Percentiles rank a stretch among this genome's conserved stretches.
These are phyloP conservation scores for Diadumene lineata DNA, from an alignment of 92 coral and sea anemone genomes.

Conservation along the genomic window DNA sequence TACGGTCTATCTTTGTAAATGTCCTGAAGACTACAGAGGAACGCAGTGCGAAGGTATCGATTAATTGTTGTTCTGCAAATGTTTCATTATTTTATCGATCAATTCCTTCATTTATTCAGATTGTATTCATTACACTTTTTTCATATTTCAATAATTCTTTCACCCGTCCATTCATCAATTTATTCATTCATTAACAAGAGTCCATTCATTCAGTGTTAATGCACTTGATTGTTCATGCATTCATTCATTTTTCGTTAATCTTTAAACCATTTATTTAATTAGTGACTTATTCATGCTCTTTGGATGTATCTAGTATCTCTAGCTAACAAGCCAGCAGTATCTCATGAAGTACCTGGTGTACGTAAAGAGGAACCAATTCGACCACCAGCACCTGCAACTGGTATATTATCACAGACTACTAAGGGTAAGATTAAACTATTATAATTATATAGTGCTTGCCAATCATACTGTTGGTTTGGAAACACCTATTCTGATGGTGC, in stretches of 20 bases:
- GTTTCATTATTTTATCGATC: too few relatives aligned
- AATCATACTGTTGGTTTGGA: too few relatives aligned
- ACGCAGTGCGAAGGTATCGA: slow-evolving; percentile 91
- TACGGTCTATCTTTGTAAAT: slow-evolving; percentile 91
- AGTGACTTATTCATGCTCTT: background rate
- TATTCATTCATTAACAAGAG: background rate
- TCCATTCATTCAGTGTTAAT: background rate
- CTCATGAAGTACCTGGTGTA: background rate
- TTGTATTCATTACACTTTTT: background rate
- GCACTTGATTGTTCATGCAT: background rate
- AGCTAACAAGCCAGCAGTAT: background rate
- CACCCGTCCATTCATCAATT: background rate
- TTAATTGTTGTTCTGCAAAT: too few relatives aligned
- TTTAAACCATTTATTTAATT: too few relatives aligned
- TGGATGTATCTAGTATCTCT: slow-evolving; percentile 8
- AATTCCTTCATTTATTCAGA: background rate
- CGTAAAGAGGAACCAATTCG: slow-evolving; percentile 27
- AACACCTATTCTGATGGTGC: too few relatives aligned
- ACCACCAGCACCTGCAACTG: background rate
- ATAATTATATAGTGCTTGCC: too few relatives aligned
- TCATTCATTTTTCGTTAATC: too few relatives aligned
- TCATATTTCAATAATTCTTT: background rate
- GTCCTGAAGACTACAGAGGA: slow-evolving; percentile 87
- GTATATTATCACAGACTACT: background rate
- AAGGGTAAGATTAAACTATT: too few relatives aligned